Evolutionary conservation across 2,113 vertebrate species (phyloP).

Genomic region (Pterophyllum scalare): DNA sequence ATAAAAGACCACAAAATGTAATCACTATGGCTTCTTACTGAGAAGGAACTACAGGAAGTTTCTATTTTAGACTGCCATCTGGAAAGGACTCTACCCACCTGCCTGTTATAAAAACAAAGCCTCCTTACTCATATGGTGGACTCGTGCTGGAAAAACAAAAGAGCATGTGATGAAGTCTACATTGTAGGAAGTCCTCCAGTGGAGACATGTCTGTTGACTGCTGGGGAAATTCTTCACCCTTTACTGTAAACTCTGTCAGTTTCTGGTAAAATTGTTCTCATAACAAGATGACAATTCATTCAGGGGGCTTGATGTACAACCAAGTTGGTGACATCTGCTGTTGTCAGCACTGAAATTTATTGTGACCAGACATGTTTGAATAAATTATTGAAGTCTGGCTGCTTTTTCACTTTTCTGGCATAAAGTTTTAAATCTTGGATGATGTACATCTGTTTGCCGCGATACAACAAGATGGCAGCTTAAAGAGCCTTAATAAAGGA

Average conservation of each 20-base stretch:
- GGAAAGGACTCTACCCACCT: constrained; percentile 73
- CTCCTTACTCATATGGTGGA: constrained; percentile 55
- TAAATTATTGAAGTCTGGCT: constrained; percentile 74
- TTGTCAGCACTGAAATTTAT: constrained; percentile 64
- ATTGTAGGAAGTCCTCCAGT: constrained; percentile 13
- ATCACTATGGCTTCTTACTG: constrained; percentile 58
- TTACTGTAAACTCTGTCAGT: constrained; percentile 7
- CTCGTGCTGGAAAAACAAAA: constrained; percentile 63
- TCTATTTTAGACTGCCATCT: constrained; percentile 74
- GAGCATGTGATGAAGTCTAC: constrained; percentile 34
- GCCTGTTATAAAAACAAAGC: constrained; percentile 74
- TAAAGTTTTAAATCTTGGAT: constrained; percentile 80
- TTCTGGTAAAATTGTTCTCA: constrained; percentile 33
- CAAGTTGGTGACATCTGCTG: constrained; percentile 75
- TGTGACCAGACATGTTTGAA: constrained; percentile 68
- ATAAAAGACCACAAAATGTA: constrained; percentile 59
- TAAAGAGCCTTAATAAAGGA: constrained; percentile 72
- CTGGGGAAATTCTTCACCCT: constrained; percentile 12
- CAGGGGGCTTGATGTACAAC: constrained; percentile 57
- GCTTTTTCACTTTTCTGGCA: constrained; percentile 68
- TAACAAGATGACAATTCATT: constrained; percentile 40
- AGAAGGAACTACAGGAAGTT: constrained; percentile 56
- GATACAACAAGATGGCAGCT: constrained; percentile 70
- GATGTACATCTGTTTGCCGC: constrained; percentile 78
- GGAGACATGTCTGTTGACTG: constrained; percentile 11